Base-by-base conservation (phyloP, 1,140 invertebrate species). In the Hylaeus volcanicus region DNA sequence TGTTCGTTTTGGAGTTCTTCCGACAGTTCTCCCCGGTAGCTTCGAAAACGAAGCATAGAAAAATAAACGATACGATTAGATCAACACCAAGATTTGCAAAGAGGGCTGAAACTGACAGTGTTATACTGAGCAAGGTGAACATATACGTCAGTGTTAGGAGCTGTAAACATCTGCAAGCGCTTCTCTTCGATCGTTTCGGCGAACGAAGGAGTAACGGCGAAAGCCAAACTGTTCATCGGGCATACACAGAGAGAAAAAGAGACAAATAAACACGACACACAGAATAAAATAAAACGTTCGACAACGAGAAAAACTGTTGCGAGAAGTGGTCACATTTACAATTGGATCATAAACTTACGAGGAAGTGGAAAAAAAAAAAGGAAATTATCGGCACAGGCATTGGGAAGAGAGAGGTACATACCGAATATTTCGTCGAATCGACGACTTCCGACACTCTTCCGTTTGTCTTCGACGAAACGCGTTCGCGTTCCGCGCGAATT, bases 121-220 rank as follows among this genome's bases (percentile, higher is more conserved):
- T 93, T 88, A 93, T 93, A 93, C 92, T 93, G 93, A 93, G 93
- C 92, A 93, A 93, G 90, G 91, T 93, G 90, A 93, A 93, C 92
- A 93, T 93, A 93, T 93, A 93, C 92, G 90, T 93, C 92, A 93
- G 93, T 93, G 93, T 93, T 93, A 64, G 61, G 51, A 92, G 91
- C 89, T 91, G 74, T 78, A 58, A 71, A 77, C 66, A 53, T 75
- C 45, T 41, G 77, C 70, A 86, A 78, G 80, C 79, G 79, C 58
- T 77, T 39, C 48, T 72, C 55, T 51, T 74, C 70, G 8, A 51
- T 74, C 48, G 72, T 76, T 12, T 63, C 68, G 70, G 48, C 48
- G 51, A 55, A 61, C 56, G 53, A 39, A 60, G 37, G 39, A 55
- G 63, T 70, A 65, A 64, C 43, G 58, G 48, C 65, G 58, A 41